phyloP scores from a whole-genome alignment of 2,113 vertebrate species.

The Sinocyclocheilus maitianheensis region DNA sequence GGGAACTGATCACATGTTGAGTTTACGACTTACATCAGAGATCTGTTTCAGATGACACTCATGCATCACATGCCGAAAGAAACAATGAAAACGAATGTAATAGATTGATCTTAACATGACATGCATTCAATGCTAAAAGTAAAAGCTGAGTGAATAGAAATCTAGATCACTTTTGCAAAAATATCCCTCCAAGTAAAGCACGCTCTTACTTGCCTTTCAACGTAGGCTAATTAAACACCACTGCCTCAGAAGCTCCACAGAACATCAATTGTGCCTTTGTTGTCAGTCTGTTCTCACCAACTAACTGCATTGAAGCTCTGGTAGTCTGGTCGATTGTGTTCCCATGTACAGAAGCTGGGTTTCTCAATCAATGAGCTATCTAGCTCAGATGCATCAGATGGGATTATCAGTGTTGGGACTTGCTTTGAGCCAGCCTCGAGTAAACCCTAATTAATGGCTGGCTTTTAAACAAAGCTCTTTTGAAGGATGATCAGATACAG shows the following conservation, averaged over 20 bases:
- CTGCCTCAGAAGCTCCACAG: conserved; percentile 48
- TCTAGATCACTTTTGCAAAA: not conserved
- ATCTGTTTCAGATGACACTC: conserved; percentile 1
- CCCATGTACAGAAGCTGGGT: conserved; percentile 58
- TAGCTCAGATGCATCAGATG: conserved; percentile 63
- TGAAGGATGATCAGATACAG: conserved; percentile 60
- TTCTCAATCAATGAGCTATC: conserved; percentile 69
- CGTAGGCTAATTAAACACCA: conserved; percentile 59
- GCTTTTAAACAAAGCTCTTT: conserved; percentile 64
- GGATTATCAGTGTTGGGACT: conserved; percentile 67
- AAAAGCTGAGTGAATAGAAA: not conserved
- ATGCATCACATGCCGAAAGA: not conserved
- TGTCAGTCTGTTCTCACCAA: conserved; percentile 46
- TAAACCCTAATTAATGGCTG: conserved; percentile 70
- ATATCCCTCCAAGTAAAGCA: conserved; percentile 25
- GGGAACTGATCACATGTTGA: conserved; percentile 8
- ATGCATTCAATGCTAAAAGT: not conserved
- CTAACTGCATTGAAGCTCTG: conserved; percentile 42
- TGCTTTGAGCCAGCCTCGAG: conserved; percentile 57
- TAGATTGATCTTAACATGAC: not conserved
- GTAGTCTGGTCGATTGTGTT: conserved; percentile 61
- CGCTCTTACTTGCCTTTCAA: conserved; percentile 53
- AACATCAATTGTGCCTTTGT: conserved; percentile 52
- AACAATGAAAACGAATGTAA: not conserved
- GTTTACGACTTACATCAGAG: conserved; percentile 4